Evolutionary conservation across 1,140 invertebrate species (phyloP).

Genomic region (Condylostylus longicornis): DNA sequence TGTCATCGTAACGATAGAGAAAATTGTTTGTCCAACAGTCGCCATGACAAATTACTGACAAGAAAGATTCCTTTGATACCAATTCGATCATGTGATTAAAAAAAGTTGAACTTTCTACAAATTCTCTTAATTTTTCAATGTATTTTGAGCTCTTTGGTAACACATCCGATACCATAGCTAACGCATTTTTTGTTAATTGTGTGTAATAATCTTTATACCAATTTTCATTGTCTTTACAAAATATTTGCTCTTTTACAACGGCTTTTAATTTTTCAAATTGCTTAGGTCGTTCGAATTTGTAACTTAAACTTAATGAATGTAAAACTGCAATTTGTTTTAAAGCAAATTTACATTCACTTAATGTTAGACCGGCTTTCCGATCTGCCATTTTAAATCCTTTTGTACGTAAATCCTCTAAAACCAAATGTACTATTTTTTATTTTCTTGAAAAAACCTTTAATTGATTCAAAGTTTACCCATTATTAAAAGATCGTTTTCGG

Average conservation of each 20-base stretch:
- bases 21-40: constrained; percentile 67
- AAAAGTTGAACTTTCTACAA: constrained; percentile 47
- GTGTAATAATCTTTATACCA: constrained; percentile 55
- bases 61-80: constrained; percentile 40
- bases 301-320: constrained; percentile 48
- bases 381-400: constrained; percentile 52
- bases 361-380: constrained; percentile 42
- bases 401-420: constrained; percentile 34
- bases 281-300: constrained; percentile 44
- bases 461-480: constrained; percentile 51
- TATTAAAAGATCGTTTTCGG: constrained; percentile 44
- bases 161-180: constrained; percentile 47
- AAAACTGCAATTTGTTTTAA: constrained; percentile 47
- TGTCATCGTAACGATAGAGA: constrained; percentile 42
- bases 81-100: constrained; percentile 51
- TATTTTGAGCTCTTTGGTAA: constrained; percentile 40
- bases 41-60: constrained; percentile 54
- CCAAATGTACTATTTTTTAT: too few species aligned
- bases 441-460: too few species aligned
- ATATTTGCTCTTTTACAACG: constrained; percentile 42
- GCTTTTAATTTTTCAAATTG: constrained; percentile 41
- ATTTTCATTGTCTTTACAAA: constrained; percentile 45
- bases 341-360: constrained; percentile 42
- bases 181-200: constrained; percentile 44
- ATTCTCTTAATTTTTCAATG: constrained; percentile 41